Percentiles rank a stretch among this genome's conserved stretches.
These are phyloP conservation scores for Cancer borealis DNA, from an alignment of 2,888 invertebrate genomes.

Conservation along the genomic window DNA sequence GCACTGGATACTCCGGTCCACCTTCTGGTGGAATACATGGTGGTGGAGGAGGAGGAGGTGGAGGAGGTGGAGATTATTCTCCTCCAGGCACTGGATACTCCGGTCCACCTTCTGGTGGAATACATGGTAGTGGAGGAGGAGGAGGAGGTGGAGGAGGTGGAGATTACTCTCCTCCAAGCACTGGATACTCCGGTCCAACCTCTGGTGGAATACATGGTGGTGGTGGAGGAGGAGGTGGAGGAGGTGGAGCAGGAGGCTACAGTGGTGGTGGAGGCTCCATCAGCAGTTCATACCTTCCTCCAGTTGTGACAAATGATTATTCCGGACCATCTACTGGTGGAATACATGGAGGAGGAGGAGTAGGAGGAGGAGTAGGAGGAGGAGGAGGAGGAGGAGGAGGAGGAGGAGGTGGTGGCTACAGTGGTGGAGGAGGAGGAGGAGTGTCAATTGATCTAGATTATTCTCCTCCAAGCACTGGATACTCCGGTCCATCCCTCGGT, in stretches of 20 bases:
- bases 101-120: too few species aligned
- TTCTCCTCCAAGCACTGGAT: not conserved
- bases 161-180: not conserved
- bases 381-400: not conserved
- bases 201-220: not conserved
- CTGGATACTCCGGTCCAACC: not conserved
- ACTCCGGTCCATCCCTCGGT: not conserved
- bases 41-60: conserved; percentile 21
- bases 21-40: too few species aligned
- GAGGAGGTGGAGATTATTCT: not conserved
- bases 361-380: not conserved
- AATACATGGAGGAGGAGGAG: too few species aligned
- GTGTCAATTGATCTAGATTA: not conserved
- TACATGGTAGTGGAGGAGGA: not conserved
- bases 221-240: not conserved
- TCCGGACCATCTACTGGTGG: not conserved
- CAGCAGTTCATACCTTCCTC: not conserved
- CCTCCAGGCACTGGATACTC: too few species aligned
- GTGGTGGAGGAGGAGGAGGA: not conserved
- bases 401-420: not conserved
- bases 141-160: not conserved
- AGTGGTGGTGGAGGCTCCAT: not conserved
- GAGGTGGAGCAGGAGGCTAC: not conserved
- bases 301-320: not conserved
- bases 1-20: too few species aligned